Conservation (phyloP, 2,113 vertebrate species). For the Galbula dea region DNA sequence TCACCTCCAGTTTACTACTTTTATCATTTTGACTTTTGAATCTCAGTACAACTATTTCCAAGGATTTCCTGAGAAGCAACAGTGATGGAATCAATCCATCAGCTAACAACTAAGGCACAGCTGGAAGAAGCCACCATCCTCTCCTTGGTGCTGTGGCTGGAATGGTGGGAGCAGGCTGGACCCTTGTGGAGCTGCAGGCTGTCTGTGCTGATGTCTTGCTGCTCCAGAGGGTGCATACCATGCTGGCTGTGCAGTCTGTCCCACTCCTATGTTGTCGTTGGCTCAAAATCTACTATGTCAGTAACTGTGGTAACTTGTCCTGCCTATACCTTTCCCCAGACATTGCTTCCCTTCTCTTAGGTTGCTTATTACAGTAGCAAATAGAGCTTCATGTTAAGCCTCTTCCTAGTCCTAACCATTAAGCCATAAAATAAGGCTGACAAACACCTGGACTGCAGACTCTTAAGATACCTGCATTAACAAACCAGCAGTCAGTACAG, state of each 20-base stretch:
- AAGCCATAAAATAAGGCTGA: background rate
- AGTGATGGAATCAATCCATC: background rate
- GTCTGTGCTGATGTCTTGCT: background rate
- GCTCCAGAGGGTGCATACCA: background rate
- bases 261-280: background rate
- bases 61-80: background rate
- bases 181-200: background rate
- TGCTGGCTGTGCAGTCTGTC: background rate
- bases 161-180: background rate
- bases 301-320: background rate
- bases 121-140: background rate
- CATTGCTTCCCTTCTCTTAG: background rate
- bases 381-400: background rate
- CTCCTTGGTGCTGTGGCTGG: background rate
- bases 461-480: background rate
- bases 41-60: background rate
- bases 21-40: background rate
- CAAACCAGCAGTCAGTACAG: background rate
- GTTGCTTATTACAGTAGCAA: background rate
- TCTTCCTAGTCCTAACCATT: background rate
- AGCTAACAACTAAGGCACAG: background rate
- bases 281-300: background rate
- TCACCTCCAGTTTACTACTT: background rate
- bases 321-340: background rate
- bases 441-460: background rate